phyloP scores from a whole-genome alignment of 2,113 vertebrate species.

The Chlamydotis undulata region DNA sequence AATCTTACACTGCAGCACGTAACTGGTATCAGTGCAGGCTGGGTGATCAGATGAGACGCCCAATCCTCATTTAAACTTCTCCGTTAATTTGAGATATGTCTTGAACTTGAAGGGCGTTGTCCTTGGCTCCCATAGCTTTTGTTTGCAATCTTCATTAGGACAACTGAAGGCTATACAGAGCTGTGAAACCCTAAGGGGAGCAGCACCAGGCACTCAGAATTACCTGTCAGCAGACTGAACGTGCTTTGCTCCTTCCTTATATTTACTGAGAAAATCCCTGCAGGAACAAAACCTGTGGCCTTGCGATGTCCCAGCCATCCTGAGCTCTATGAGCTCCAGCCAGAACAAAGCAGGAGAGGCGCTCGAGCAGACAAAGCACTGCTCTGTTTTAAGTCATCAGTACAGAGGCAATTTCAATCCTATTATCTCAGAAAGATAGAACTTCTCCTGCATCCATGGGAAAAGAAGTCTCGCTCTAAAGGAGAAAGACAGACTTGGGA shows the following conservation, averaged over 20 bases:
- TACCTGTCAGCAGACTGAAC: background rate
- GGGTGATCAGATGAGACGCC: background rate
- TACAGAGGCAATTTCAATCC: background rate
- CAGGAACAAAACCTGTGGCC: background rate
- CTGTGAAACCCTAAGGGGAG: background rate
- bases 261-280: background rate
- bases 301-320: background rate
- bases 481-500: background rate
- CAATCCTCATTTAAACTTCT: background rate
- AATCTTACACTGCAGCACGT: background rate
- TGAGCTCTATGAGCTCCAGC: background rate
- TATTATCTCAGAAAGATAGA: background rate
- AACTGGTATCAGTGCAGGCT: background rate
- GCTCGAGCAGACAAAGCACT: fast-evolving
- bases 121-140: background rate
- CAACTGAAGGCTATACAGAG: background rate
- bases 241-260: background rate
- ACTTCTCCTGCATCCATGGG: background rate
- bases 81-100: background rate
- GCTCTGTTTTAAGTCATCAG: background rate
- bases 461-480: background rate
- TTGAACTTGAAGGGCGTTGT: fast-evolving
- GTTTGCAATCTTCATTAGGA: background rate
- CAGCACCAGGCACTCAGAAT: background rate
- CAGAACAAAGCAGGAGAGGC: background rate